These are phyloP conservation scores for Pantala flavescens DNA, from an alignment of 1,140 invertebrate genomes.

Conservation along the genomic window DNA sequence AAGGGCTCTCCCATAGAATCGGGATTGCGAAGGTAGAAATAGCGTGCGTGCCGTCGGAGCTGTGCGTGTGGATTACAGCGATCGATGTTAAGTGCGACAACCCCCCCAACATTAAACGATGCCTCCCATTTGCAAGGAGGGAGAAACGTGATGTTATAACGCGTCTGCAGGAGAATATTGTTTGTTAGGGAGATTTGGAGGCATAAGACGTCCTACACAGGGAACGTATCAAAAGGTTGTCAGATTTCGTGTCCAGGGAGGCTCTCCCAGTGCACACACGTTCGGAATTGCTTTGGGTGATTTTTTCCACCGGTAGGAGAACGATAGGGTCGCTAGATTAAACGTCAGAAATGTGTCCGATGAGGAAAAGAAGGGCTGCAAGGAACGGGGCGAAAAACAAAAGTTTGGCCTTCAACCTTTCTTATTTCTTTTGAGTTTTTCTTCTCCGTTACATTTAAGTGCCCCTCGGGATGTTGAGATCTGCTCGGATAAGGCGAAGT, in stretches of 20 bases:
- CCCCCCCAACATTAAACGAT: background rate
- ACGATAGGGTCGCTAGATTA: background rate
- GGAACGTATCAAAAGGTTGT: conserved; percentile 1
- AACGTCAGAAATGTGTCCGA: background rate
- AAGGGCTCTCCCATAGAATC: too few species aligned
- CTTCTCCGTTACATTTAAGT: too few species aligned
- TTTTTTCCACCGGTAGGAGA: background rate
- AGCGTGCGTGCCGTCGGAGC: background rate
- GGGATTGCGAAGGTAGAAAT: background rate
- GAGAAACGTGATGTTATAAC: background rate
- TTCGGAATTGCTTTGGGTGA: conserved; percentile 1
- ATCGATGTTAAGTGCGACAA: conserved; percentile 2
- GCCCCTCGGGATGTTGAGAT: too few species aligned
- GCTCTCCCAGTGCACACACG: background rate
- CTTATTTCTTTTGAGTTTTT: too few species aligned
- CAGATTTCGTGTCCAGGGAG: background rate
- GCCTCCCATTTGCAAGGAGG: background rate
- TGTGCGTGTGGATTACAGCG: background rate
- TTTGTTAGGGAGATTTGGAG: background rate
- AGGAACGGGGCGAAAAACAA: background rate
- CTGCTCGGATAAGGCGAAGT: too few species aligned
- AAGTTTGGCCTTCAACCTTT: too few species aligned
- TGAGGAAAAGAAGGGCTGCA: background rate
- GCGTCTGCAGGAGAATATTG: background rate
- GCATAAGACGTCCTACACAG: background rate